Evolutionary conservation across 2,113 vertebrate species (phyloP).

Genomic region (Sterrhoptilus dennistouni): DNA sequence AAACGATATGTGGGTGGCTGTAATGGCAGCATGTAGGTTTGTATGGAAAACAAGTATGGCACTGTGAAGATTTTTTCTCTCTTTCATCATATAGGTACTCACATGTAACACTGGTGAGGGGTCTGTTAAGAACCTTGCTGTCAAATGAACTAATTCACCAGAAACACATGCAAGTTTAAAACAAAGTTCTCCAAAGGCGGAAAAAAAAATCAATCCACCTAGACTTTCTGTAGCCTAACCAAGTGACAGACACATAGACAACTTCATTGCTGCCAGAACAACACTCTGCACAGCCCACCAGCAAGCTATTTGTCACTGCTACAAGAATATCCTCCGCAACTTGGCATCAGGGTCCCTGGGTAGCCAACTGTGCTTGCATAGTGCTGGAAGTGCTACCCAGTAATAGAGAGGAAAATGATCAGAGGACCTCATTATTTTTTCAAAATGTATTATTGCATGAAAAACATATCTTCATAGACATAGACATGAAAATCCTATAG

Average conservation of each 20-base stretch:
- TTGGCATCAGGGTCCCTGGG: constrained; percentile 75
- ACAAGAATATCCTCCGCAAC: constrained; percentile 78
- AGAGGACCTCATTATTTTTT: constrained; percentile 64
- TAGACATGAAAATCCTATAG: constrained; percentile 48
- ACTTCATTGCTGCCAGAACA: constrained; percentile 76
- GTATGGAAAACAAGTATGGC: constrained; percentile 83
- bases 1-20: constrained; percentile 78
- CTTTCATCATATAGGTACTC: constrained; percentile 73
- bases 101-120: constrained; percentile 54
- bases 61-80: constrained; percentile 77
- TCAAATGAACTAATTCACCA: constrained; percentile 64
- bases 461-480: constrained; percentile 62
- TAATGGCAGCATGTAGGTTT: constrained; percentile 82
- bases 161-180: constrained; percentile 72
- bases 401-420: constrained; percentile 61
- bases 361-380: constrained; percentile 73
- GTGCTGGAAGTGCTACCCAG: constrained; percentile 50
- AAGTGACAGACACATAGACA: constrained; percentile 81
- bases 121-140: constrained; percentile 59
- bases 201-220: constrained; percentile 67
- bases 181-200: constrained; percentile 19
- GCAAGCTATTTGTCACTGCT: constrained; percentile 76
- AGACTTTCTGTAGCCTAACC: constrained; percentile 70
- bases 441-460: constrained; percentile 66
- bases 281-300: constrained; percentile 74